A percentile compares a stretch with the other conserved stretches of the same genome.
Conservation (phyloP, 2,888 invertebrate species). For the Spialia ferax region DNA sequence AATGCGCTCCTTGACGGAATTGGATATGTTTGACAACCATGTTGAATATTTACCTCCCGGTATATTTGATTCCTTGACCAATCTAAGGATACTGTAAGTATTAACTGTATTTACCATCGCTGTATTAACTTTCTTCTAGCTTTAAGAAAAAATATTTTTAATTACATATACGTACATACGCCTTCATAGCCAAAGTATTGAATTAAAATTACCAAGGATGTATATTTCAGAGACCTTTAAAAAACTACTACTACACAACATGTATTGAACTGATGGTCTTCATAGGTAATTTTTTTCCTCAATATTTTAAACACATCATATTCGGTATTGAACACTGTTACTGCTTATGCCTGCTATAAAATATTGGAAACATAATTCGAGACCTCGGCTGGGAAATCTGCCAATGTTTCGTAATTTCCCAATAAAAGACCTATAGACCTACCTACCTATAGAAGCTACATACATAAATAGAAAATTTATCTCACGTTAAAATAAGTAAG, state of each 20-base stretch:
- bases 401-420: constrained; percentile 26
- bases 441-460: constrained; percentile 9
- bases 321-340: neutral
- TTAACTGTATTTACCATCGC: neutral
- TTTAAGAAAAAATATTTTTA: too few species aligned
- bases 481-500: too few species aligned
- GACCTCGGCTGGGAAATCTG: constrained; percentile 18
- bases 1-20: constrained; percentile 87
- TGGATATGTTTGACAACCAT: constrained; percentile 91
- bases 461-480: constrained; percentile 2
- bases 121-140: too few species aligned
- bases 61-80: constrained; percentile 88
- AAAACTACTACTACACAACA: too few species aligned
- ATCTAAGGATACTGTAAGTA: constrained; percentile 89
- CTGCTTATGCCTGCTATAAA: neutral
- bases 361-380: constrained; percentile 14
- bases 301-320: too few species aligned
- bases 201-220: too few species aligned
- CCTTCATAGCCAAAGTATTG: too few species aligned
- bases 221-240: too few species aligned
- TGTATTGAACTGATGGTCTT: too few species aligned
- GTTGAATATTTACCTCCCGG: constrained; percentile 89
- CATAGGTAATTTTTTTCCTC: too few species aligned
- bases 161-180: too few species aligned
- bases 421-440: too few species aligned